Percentiles rank a stretch among this genome's conserved stretches.
Conservation (phyloP, 2,888 invertebrate species). For the Thera obeliscata region DNA sequence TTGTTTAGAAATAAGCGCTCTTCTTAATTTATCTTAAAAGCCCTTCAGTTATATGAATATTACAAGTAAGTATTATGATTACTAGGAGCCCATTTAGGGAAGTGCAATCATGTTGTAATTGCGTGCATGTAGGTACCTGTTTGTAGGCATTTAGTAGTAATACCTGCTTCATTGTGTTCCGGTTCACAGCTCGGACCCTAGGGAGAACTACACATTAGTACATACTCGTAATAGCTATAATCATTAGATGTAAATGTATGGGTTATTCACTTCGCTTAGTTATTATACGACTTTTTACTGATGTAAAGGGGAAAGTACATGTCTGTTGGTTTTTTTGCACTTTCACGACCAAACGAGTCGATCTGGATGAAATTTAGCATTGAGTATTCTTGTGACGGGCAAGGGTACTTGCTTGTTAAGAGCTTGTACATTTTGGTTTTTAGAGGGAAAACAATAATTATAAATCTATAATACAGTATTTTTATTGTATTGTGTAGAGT, state of each 20-base stretch:
- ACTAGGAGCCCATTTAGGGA: slow-evolving; percentile 10
- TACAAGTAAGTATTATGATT: not conserved
- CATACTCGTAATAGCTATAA: not conserved
- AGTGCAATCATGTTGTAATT: slow-evolving; percentile 19
- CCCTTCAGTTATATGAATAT: not conserved
- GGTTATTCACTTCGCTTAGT: not conserved
- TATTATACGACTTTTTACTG: not conserved
- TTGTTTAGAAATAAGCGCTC: too few species aligned
- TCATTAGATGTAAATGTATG: not conserved
- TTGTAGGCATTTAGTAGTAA: slow-evolving; percentile 7
- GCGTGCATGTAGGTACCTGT: not conserved
- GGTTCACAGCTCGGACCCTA: slow-evolving; percentile 15
- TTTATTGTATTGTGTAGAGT: too few species aligned
- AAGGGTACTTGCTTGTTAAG: too few species aligned
- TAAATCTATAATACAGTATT: too few species aligned
- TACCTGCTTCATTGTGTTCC: slow-evolving; percentile 17
- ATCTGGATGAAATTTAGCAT: too few species aligned
- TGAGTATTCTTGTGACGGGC: too few species aligned
- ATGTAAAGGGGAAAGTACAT: not conserved
- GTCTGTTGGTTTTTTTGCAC: not conserved
- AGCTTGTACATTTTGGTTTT: too few species aligned
- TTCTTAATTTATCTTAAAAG: too few species aligned
- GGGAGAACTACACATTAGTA: not conserved
- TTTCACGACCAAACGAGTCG: too few species aligned
- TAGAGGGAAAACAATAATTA: too few species aligned